These are phyloP conservation scores for Ranitomeya imitator DNA, from an alignment of 2,113 vertebrate species.

Conservation along the genomic window DNA sequence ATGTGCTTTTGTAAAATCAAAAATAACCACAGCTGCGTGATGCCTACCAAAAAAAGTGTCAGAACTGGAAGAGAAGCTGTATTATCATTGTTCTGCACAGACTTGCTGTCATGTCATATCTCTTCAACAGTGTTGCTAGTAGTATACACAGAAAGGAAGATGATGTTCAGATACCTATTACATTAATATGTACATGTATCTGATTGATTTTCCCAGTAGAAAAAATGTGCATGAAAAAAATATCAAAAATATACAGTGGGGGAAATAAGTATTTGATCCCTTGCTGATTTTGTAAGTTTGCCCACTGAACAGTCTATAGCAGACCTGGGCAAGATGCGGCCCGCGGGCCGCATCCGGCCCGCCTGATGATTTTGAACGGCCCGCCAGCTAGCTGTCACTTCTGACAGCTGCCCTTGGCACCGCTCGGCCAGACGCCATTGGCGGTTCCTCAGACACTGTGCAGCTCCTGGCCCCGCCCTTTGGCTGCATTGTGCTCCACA, in stretches of 20 bases:
- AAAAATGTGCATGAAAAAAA: background rate
- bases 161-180: background rate
- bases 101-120: constrained; percentile 19
- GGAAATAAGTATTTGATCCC: too few species aligned
- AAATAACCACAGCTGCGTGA: constrained; percentile 44
- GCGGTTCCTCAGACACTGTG: too few species aligned
- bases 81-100: constrained; percentile 30
- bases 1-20: constrained; percentile 47
- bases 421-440: too few species aligned
- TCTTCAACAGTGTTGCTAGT: background rate
- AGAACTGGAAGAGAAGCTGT: constrained; percentile 16
- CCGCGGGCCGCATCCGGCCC: too few species aligned
- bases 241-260: background rate
- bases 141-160: background rate
- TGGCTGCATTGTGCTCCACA: too few species aligned
- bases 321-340: too few species aligned
- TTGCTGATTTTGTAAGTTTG: too few species aligned
- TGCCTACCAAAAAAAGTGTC: constrained; percentile 38
- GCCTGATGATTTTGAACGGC: too few species aligned
- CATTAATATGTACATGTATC: background rate
- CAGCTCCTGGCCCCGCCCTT: too few species aligned
- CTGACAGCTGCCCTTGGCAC: too few species aligned
- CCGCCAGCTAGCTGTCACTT: too few species aligned
- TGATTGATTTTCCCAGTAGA: background rate
- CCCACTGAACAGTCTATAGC: too few species aligned